Evolutionary conservation across 1,140 invertebrate genomes (phyloP), one percentile per base, ranked within the genome.

Genomic region (Vanessa tameamea): DNA sequence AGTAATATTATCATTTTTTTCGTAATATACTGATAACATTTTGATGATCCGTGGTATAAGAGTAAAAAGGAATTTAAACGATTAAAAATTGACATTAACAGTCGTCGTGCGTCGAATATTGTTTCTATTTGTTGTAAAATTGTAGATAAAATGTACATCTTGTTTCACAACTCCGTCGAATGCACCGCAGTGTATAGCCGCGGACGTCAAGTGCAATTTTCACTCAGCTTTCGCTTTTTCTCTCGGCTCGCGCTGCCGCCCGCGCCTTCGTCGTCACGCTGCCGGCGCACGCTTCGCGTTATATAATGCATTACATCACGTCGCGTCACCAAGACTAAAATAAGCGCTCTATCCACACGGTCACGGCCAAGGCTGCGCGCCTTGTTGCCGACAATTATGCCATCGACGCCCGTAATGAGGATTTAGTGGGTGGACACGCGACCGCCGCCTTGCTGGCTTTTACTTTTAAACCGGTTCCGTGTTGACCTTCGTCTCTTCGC

Each of bases 321-420:
- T 63, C 79, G 79, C 89, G 88, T 90, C 87, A 88, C 86, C 78
- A 83, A 82, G 78, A 83, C 90, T 90, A 92, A 90, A 92, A 91
- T 91, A 90, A 88, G 81, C 87, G 85, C 76, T 87, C 85, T 89
- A 89, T 86, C 81, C 76, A 82, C 80, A 77, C 89, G 90, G 90
- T 92, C 90, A 92, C 86, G 89, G 90, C 90, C 90, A 92, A 92
- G 90, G 90, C 89, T 90, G 83, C 81, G 83, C 82, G 84, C 78
- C 79, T 82, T 77, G 84, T 83, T 83, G 81, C 73, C 82, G 82
- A 87, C 90, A 92, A 92, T 92, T 90, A 89, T 87, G 79, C 86
- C 81, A 82, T 80, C 87, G 81, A 74, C 79, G 84, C 74, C 80
- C 79, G 90, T 86, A 91, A 90, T 89, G 90, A 92, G 89, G 89